A percentile compares a stretch with the other conserved stretches of the same genome.
These are phyloP conservation scores for Hyaena hyaena DNA, from an alignment of 2,113 vertebrate species.

Conservation along the genomic window DNA sequence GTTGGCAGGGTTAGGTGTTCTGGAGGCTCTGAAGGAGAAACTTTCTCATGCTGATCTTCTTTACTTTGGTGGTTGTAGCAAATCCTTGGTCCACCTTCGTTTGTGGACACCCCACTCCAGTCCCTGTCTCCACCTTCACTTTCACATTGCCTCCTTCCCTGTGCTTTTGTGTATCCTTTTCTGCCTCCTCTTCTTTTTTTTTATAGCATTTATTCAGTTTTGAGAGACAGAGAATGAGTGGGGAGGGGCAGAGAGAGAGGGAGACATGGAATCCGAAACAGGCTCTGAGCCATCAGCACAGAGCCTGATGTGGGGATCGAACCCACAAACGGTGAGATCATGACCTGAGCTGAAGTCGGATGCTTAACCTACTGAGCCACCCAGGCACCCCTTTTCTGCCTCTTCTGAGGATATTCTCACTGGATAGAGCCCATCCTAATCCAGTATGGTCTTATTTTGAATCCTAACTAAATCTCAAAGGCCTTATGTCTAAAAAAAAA, in stretches of 20 bases:
- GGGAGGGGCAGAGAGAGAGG: too few species aligned
- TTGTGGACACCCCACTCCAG: not conserved
- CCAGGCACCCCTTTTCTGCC: not conserved
- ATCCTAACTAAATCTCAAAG: not conserved
- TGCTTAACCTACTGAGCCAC: too few species aligned
- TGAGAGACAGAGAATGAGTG: too few species aligned
- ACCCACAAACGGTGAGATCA: too few species aligned
- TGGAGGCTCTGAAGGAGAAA: not conserved
- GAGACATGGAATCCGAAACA: too few species aligned
- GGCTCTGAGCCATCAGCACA: too few species aligned
- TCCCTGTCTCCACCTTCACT: not conserved
- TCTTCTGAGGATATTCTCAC: not conserved
- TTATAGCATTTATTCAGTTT: too few species aligned
- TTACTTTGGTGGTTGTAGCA: not conserved
- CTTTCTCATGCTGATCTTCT: rapidly evolving
- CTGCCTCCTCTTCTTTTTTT: not conserved
- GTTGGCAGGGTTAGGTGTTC: not conserved
- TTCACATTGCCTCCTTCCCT: rapidly evolving
- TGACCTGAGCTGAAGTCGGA: too few species aligned
- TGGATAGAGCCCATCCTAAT: not conserved
- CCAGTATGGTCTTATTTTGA: not conserved
- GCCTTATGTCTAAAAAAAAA: not conserved
- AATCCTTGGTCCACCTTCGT: not conserved
- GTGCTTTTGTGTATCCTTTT: not conserved
- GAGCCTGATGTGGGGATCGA: too few species aligned